These are phyloP conservation scores for Beroe forskalii DNA, from an alignment of 37 sponge, comb jelly and placozoan species.

Conservation along the genomic window DNA sequence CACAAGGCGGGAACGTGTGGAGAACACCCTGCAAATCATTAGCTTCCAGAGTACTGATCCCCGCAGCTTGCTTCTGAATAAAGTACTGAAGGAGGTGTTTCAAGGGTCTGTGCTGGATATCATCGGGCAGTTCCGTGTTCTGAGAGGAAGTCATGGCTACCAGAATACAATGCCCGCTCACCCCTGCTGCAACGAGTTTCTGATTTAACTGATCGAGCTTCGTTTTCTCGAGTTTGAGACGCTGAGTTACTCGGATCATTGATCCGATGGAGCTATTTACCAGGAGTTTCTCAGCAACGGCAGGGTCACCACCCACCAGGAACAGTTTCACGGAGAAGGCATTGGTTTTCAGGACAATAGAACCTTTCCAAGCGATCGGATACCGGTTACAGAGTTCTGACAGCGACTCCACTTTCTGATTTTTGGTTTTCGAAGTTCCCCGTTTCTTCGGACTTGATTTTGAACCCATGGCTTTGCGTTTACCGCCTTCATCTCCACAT, in stretches of 20 bases:
- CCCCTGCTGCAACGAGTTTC: conserved; percentile 83
- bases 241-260: conserved; percentile 75
- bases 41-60: conserved; percentile 69
- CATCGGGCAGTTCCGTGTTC: conserved; percentile 65
- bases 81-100: conserved; percentile 88
- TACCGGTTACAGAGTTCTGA: conserved; percentile 79
- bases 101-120: conserved; percentile 77
- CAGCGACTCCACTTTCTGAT: conserved; percentile 68
- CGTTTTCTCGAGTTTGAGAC: conserved; percentile 87
- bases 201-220: conserved; percentile 94
- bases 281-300: conserved; percentile 66
- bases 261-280: conserved; percentile 54
- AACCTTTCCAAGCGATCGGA: conserved; percentile 89
- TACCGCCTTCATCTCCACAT: background rate
- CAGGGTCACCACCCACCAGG: conserved; percentile 86
- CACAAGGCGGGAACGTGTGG: conserved; percentile 94
- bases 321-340: conserved; percentile 89
- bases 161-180: conserved; percentile 80
- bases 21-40: conserved; percentile 81
- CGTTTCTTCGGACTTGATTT: conserved; percentile 31
- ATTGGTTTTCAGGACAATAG: conserved; percentile 87
- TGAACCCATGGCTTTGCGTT: conserved; percentile 1
- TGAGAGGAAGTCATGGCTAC: conserved; percentile 78
- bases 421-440: conserved; percentile 16
- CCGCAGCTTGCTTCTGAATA: conserved; percentile 93